A percentile compares a stretch with the other conserved stretches of the same genome.
Evolutionary conservation across 92 coral and sea anemone genomes (phyloP).

Genomic region (Umimayanthus chanpuru): DNA sequence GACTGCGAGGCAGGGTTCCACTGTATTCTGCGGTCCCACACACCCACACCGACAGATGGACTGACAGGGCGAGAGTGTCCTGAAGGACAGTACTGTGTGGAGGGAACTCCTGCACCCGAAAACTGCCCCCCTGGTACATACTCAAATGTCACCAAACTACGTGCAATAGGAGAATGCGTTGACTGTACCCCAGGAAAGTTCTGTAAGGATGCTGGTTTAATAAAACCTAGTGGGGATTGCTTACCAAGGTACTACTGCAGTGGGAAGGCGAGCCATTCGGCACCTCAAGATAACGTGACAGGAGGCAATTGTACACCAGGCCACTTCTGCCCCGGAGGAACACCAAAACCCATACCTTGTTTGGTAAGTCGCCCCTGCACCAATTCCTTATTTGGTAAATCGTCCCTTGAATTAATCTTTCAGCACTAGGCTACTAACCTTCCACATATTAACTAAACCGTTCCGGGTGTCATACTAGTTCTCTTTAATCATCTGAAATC

Average conservation of each 20-base stretch:
- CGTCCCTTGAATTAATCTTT: not conserved
- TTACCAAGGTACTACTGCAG: constrained; percentile 85
- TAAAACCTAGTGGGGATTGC: constrained; percentile 85
- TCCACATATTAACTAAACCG: no score
- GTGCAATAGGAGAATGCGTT: constrained; percentile 58
- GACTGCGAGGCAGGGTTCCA: constrained; percentile 87
- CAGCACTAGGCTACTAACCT: no score
- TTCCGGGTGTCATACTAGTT: no score
- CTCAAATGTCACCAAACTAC: constrained; percentile 76
- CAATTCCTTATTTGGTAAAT: not conserved
- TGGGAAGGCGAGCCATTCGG: constrained; percentile 84
- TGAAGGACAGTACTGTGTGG: constrained; percentile 81
- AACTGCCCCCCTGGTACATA: constrained; percentile 95
- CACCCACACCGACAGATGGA: constrained; percentile 89
- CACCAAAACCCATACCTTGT: constrained; percentile 94
- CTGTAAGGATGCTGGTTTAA: constrained; percentile 90
- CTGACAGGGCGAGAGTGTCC: constrained; percentile 87
- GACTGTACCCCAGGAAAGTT: constrained; percentile 92
- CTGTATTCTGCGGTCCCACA: constrained; percentile 80
- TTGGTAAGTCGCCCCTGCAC: constrained; percentile 63
- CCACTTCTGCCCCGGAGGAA: constrained; percentile 89
- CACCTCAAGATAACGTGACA: constrained; percentile 83
- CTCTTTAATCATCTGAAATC: no score
- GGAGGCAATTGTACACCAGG: constrained; percentile 99
- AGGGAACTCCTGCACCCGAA: constrained; percentile 87